Base-by-base conservation (phyloP, 2,888 invertebrate genomes). In the Ametastegia equiseti region DNA sequence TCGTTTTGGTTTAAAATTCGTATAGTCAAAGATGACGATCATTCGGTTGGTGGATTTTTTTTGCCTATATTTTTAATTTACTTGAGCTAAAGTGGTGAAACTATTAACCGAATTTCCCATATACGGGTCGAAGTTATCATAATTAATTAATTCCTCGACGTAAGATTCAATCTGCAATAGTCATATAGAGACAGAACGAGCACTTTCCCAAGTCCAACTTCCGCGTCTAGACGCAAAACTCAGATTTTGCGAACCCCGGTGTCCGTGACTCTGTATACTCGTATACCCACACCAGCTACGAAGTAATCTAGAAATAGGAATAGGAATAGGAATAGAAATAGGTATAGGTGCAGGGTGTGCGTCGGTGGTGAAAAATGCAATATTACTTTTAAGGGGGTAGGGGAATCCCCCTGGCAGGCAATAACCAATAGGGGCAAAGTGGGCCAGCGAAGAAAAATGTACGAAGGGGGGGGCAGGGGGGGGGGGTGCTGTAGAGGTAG, bases 361-460 rank as follows among this genome's bases (percentile, higher is more conserved):
- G 73, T 50, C 50, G 73, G 54, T 75, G 42, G 60, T 63, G 78
- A 78, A 78, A 45, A 78, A 63, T 78, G 78, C 78, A 78, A 78
- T 78, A 78, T 78, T 78, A 78, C 78, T 78, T 78, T 78, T 57
- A 63, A 42, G 78, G 78, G 60, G 78, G 60, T 45, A 42, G 39
- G 57, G 27, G 78, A 60, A 45, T 57, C 39, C 60, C 60, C 19
- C 23, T 15, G 80, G 79, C 84, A 84, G 84, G 87, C 86, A 86
- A 88, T 88, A 89, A 88, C 89, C 89, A 89, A 89, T 89, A 86
- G 87, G 86, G 86, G 84, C 87, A 87, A 89, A 88, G 87, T 89
- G 88, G 89, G 88, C 89, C 88, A 89, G 85, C 85, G 85, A 88
- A 88, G 89, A 88, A 89, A 89, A 89, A 89, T 89, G 87, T 88